Percentiles rank a stretch among this genome's conserved stretches.
phyloP scores from a whole-genome alignment of 1,140 invertebrate genomes.

The Trialeurodes vaporariorum region DNA sequence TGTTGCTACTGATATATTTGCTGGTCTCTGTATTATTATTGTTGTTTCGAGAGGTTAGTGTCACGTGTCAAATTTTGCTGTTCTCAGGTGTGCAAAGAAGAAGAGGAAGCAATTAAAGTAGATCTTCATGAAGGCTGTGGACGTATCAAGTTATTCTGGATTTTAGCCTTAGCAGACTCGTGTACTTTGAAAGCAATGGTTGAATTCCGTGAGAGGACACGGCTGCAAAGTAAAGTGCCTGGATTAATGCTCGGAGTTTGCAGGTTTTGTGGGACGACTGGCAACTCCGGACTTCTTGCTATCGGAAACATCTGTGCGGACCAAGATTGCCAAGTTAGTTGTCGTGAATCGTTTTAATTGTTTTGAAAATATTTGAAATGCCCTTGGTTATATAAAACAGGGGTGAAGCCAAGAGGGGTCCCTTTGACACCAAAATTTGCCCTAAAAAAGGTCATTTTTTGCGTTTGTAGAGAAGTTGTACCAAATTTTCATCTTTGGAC shows the following conservation, averaged over 20 bases:
- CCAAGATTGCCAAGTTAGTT: slow-evolving; percentile 70
- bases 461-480: no score
- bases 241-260: slow-evolving; percentile 51
- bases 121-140: slow-evolving; percentile 94
- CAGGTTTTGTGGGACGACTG: slow-evolving; percentile 80
- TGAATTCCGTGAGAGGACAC: slow-evolving; percentile 73
- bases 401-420: no score
- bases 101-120: slow-evolving; percentile 85
- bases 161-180: slow-evolving; percentile 82
- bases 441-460: no score
- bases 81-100: slow-evolving; percentile 79
- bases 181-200: slow-evolving; percentile 85
- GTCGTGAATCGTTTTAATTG: slow-evolving; percentile 2
- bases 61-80: no score
- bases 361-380: no score
- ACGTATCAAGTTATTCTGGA: slow-evolving; percentile 88
- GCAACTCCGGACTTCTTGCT: slow-evolving; percentile 70
- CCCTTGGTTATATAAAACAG: no score
- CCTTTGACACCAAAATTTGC: no score
- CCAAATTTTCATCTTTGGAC: no score
- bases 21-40: no score
- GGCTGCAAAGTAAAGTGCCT: slow-evolving; percentile 32
- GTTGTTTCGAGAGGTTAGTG: no score
- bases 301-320: slow-evolving; percentile 90
- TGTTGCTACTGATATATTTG: no score